Base-by-base conservation (phyloP, 2,797 vertebrate species). In the Leptodactylus fallax region DNA sequence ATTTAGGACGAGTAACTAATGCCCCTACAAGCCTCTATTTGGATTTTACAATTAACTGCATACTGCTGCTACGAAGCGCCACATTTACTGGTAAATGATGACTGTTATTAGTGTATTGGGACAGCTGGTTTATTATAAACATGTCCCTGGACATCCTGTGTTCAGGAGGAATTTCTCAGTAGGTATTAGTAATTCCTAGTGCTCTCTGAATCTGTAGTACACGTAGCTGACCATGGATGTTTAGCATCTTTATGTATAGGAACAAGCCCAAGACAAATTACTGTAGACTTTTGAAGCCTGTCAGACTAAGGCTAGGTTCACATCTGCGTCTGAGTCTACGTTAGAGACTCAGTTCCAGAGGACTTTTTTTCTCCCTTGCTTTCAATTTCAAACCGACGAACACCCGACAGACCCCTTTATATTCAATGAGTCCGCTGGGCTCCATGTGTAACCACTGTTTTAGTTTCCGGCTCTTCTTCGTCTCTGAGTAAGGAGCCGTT, bases 101-200 rank as follows among this genome's bases (percentile, higher is more conserved):
- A 74, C 71, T n/a, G 19, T 10, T 74, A 74, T 74, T 74, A 51
- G 71, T 10, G 2, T n/a, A 74, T 51, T 36, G 45, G 71, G 71
- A 74, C 71, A 49, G 45, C 71, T 74, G 71, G 45, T 74, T 49
- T n/a, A 74, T 49, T 74, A 74, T 49, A 45, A 45, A 49, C 45
- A 45, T 47, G 7, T 45, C 69, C 69, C 69, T 72, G 36, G 47
- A 51, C 71, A 74, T 47, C 71, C 36, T 49, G 45, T 21, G 65
- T 69, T 6, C 12, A 27, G 23, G 17, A 1, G 60, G 63, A n/a
- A 25, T 23, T 69, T 69, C 65, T 69, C 25, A 69, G 16, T 27
- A 69, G 11, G n/a, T 9, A 7, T 61, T 61, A 1, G n/a, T 23
- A 17, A 65, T 23, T n/a, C 61, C 21, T 10, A 23, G 1, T 11